Evolutionary conservation across 2,888 invertebrate species (phyloP), one percentile per base, ranked within the genome.

Genomic region (Brachypalpus laphriformis): DNA sequence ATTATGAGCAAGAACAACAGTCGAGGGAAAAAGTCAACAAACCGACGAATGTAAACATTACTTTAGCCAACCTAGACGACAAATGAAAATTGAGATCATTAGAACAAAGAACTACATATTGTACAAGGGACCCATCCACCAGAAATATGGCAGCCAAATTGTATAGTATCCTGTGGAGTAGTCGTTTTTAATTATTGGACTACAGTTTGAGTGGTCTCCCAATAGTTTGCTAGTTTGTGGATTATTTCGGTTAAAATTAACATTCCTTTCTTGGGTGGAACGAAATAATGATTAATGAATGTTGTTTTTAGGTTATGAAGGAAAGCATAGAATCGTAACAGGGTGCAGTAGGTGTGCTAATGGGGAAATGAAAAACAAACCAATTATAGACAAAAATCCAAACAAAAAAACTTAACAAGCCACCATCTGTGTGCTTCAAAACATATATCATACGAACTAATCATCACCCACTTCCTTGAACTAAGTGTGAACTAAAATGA

Each of bases 1-100:
- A 75, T 74, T 63, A 80, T 57, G 20, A 63, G 37, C 20, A 25
- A 42, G 49, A 63, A 74, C 56, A 72, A 76, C 81, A 71, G 63
- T 71, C 47, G 65, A 57, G 77, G 16, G 49, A 76, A 71, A 72
- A 82, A 77, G 76, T 77, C 76, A 76, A 76, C 81, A 82, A 76
- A 82, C 81, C 61, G 25, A n/a, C 61, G 37, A 81, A 82, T 61
- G 59, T 68, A 68, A 82, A 76, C 54, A 82, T 76, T 42, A 31
- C n/a, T 40, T 28, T 28, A 76, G 40, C 18, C 9, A 76, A 49
- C n/a, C 51, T 51, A 45, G 51, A 40, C 16, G 37, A 22, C 16
- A 16, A 42, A 61, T 22, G 14, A 7, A 16, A 37, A 57, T 18
- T 20, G 8, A 45, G 31, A 51, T 70, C 61, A 22, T 59, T 20